Evolutionary conservation across 2,113 vertebrate genomes (phyloP).

Genomic region (Telmatochromis bifrenatus): DNA sequence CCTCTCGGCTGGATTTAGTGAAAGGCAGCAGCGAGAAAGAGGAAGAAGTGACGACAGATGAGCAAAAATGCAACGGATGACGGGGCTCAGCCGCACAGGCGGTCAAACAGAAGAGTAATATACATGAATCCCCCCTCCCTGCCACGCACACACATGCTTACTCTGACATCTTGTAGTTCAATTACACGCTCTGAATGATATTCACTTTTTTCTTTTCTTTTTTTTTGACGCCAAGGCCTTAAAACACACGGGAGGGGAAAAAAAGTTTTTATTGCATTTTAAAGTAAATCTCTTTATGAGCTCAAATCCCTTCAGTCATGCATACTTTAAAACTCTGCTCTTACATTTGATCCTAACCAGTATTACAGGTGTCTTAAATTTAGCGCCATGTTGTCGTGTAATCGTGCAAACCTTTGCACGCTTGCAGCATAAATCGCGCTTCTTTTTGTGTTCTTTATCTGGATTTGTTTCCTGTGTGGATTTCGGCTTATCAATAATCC

Average conservation of each 20-base stretch:
- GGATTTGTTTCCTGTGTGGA: background rate
- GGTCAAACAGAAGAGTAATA: background rate
- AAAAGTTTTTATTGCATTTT: background rate
- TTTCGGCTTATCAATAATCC: conserved; percentile 17
- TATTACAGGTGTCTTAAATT: background rate
- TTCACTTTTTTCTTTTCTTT: background rate
- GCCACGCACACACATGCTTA: background rate
- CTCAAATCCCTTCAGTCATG: background rate
- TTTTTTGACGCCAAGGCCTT: background rate
- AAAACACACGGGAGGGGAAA: background rate
- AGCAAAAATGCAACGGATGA: background rate
- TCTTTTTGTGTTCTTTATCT: conserved; percentile 2
- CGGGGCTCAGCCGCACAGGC: background rate
- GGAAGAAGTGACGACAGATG: background rate
- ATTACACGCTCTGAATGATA: background rate
- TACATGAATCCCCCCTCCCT: background rate
- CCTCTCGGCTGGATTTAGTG: background rate
- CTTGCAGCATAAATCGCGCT: background rate
- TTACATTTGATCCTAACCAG: background rate
- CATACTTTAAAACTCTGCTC: background rate
- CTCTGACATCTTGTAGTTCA: background rate
- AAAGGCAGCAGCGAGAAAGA: background rate
- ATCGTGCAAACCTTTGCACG: background rate
- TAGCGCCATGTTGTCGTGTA: background rate
- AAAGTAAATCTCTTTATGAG: background rate